phyloP scores from a whole-genome alignment of 2,797 vertebrate genomes.

The Crossoptilon crossoptilon region DNA sequence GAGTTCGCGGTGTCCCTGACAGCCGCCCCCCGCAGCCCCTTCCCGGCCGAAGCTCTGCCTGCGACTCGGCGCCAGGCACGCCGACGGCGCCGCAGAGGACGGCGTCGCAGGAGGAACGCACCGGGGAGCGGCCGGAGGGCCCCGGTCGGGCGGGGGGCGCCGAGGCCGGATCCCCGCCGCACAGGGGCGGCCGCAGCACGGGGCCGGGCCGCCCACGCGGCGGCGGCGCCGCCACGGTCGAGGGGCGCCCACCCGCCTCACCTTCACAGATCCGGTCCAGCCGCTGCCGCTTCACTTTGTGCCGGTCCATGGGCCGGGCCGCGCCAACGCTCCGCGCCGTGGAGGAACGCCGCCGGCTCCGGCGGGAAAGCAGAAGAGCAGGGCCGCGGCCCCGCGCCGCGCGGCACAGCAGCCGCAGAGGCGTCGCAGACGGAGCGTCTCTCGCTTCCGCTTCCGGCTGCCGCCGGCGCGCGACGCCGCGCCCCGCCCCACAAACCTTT shows the following conservation, averaged over 20 bases:
- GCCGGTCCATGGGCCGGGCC: slow-evolving; percentile 89
- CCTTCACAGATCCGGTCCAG: slow-evolving; percentile 95
- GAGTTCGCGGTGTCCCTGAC: accelerated
- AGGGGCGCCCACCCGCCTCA: slow-evolving; percentile 61
- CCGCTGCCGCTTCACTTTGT: slow-evolving; percentile 95
- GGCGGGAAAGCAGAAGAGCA: slow-evolving; percentile 72
- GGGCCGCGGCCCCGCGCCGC: slow-evolving; percentile 32
- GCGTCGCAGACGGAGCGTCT: neutral
- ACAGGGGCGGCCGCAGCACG: slow-evolving; percentile 20
- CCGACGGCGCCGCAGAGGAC: too few species aligned
- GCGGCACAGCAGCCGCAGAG: slow-evolving; percentile 2
- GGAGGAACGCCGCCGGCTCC: slow-evolving; percentile 24
- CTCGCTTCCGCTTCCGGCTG: slow-evolving; percentile 12
- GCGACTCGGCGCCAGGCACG: neutral
- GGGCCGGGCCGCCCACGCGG: neutral
- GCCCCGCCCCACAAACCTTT: slow-evolving; percentile 29
- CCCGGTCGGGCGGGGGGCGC: neutral
- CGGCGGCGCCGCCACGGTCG: neutral
- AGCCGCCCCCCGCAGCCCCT: accelerated
- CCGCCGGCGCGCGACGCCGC: neutral
- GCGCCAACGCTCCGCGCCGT: neutral
- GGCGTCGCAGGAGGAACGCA: too few species aligned
- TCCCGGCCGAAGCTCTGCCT: too few species aligned
- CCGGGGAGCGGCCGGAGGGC: too few species aligned
- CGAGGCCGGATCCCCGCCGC: neutral